Conservation (phyloP, 2,888 invertebrate genomes). For the Epistrophe eligans region DNA sequence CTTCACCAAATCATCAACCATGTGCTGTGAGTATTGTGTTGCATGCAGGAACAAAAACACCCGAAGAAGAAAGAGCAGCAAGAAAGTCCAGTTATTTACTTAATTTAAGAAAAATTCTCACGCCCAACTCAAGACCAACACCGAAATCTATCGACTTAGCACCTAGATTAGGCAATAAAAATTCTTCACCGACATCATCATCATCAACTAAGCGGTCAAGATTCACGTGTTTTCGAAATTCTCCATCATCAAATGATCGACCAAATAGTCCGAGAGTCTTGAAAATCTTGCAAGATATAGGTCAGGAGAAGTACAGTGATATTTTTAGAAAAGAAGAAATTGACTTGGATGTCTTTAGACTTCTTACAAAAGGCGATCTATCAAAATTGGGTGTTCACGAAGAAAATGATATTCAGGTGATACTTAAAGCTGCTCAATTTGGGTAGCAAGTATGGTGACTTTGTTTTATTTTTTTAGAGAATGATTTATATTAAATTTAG, state of each 20-base stretch:
- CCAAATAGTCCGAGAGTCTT: slow-evolving; percentile 53
- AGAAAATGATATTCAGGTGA: slow-evolving; percentile 45
- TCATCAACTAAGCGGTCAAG: slow-evolving; percentile 19
- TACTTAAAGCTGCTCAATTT: slow-evolving; percentile 39
- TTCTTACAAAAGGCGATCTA: slow-evolving; percentile 60
- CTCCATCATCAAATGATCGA: slow-evolving; percentile 2
- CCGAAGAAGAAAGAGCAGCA: slow-evolving; percentile 2
- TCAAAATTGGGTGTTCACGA: slow-evolving; percentile 45
- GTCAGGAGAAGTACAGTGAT: slow-evolving; percentile 58
- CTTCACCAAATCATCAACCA: background rate
- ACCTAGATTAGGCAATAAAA: slow-evolving; percentile 4
- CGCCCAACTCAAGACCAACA: slow-evolving; percentile 33
- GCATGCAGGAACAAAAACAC: slow-evolving; percentile 29
- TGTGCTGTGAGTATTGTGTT: slow-evolving; percentile 36
- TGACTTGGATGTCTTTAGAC: slow-evolving; percentile 64
- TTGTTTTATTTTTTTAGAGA: background rate
- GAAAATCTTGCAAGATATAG: slow-evolving; percentile 54
- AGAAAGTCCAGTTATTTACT: slow-evolving; percentile 50
- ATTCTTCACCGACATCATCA: background rate
- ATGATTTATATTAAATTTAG: background rate
- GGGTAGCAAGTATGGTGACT: slow-evolving; percentile 28
- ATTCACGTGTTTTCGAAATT: slow-evolving; percentile 48
- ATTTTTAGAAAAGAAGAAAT: slow-evolving; percentile 63
- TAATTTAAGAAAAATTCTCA: slow-evolving; percentile 52
- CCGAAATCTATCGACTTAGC: slow-evolving; percentile 47